Evolutionary conservation across 2,113 vertebrate genomes (phyloP).

Genomic region (Colaptes auratus): DNA sequence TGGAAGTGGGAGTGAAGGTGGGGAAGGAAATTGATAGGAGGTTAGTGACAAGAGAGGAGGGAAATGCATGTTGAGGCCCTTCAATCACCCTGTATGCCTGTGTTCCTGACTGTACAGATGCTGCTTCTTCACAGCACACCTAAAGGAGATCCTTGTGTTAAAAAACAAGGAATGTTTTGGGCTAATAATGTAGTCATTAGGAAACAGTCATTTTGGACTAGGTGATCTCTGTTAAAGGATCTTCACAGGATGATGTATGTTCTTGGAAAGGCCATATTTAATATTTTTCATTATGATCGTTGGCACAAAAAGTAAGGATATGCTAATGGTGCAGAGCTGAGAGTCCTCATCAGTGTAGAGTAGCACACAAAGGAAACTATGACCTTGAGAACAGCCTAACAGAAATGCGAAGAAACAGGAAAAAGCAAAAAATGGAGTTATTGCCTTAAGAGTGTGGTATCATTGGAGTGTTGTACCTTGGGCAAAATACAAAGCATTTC

Average conservation of each 20-base stretch:
- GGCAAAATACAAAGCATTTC: not conserved
- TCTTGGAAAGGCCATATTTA: constrained; percentile 13
- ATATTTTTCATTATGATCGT: constrained; percentile 43
- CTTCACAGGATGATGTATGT: not conserved
- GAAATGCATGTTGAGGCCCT: not conserved
- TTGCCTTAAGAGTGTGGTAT: not conserved
- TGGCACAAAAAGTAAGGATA: constrained; percentile 17
- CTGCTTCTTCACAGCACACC: not conserved
- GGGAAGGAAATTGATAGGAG: accelerated
- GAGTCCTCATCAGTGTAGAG: not conserved
- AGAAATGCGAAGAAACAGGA: not conserved
- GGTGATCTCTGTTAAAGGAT: not conserved
- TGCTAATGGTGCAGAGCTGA: not conserved
- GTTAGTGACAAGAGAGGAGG: not conserved
- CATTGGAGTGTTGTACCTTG: not conserved
- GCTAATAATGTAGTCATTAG: not conserved
- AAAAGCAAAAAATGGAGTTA: not conserved
- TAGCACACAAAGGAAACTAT: not conserved
- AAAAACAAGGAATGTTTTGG: not conserved
- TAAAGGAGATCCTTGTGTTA: not conserved
- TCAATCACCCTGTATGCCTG: not conserved
- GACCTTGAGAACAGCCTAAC: not conserved
- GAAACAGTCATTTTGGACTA: not conserved
- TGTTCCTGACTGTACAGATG: not conserved
- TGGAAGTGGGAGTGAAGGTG: not conserved